Evolutionary conservation across 2,888 invertebrate species (phyloP).

Genomic region (Alloscopus bannaensis): DNA sequence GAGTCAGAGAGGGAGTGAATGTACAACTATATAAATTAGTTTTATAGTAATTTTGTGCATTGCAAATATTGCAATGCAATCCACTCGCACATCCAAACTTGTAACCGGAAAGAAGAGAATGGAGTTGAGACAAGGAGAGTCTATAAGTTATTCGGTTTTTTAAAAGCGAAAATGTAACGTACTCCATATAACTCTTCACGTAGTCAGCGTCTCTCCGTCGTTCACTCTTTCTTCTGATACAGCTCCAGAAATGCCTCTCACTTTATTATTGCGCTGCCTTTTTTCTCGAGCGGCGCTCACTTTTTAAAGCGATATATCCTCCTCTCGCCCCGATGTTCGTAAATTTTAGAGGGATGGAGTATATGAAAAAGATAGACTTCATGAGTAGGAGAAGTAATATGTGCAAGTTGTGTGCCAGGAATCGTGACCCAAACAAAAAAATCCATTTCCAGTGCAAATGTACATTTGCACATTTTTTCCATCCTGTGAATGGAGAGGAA

Average conservation of each 20-base stretch:
- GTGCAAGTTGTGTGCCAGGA: background rate
- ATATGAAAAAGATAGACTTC: background rate
- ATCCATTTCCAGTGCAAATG: background rate
- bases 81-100: background rate
- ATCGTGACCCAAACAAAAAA: background rate
- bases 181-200: too few species aligned
- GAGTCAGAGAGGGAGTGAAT: too few species aligned
- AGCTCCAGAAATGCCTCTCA: constrained; percentile 20
- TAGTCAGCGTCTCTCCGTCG: too few species aligned
- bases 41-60: background rate
- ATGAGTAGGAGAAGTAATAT: background rate
- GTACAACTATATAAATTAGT: background rate
- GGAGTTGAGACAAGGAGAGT: constrained; percentile 40
- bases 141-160: constrained; percentile 48
- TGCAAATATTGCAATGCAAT: background rate
- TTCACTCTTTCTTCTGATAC: constrained; percentile 8
- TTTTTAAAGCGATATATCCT: background rate
- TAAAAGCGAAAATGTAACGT: too few species aligned
- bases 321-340: background rate
- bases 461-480: background rate
- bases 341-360: background rate
- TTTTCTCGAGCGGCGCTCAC: background rate
- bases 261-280: constrained; percentile 31
- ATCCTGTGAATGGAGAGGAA: too few species aligned
- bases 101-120: constrained; percentile 23